Evolutionary conservation across 1,140 invertebrate genomes (phyloP), one percentile per base, ranked within the genome.

Genomic region (Scaptomyza graminum): DNA sequence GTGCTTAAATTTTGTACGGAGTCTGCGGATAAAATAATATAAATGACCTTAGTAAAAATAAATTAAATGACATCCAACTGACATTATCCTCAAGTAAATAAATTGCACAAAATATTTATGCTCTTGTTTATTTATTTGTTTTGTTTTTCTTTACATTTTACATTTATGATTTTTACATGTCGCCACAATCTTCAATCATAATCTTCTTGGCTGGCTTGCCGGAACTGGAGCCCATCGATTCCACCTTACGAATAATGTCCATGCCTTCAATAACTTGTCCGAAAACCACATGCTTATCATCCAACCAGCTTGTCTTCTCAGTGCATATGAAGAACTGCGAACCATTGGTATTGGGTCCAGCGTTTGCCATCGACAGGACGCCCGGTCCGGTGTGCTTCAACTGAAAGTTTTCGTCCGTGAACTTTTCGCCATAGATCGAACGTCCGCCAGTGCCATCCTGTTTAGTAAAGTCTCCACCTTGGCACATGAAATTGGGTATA

Each of bases 401-500:
- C 22, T 93, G 92, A 92, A 99, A 99, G 94, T 99, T 99, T 92
- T 99, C 98, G 92, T 99, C 98, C 12, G 94, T 94, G 91, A 99
- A 99, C 92, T 98, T 98, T 54, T 94, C 93, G 2, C 98, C 98
- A 82, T 98, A 98, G 91, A 99, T 98, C 63, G 97, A 98, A 92
- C 97, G 97, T 34, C 97, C 98, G 50, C 97, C 98, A 91, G 97
- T 99, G 85, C 97, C 97, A 92, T 98, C 97, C 92, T 97, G 95
- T 81, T 96, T 96, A 11, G 97, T 98, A 89, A 99, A 99, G 91
- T 99, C 98, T 67, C 97, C 97, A 34, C 97, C 96, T 93, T 99
- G 98, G 90, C 97, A 97, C 98, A 99, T 99, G 93, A 99, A 99
- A 90, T 98, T 97, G 66, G 98, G 98, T 88, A 99, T 99, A 47